Base-by-base conservation (phyloP, 2,797 vertebrate species). In the Poeciliopsis infans region DNA sequence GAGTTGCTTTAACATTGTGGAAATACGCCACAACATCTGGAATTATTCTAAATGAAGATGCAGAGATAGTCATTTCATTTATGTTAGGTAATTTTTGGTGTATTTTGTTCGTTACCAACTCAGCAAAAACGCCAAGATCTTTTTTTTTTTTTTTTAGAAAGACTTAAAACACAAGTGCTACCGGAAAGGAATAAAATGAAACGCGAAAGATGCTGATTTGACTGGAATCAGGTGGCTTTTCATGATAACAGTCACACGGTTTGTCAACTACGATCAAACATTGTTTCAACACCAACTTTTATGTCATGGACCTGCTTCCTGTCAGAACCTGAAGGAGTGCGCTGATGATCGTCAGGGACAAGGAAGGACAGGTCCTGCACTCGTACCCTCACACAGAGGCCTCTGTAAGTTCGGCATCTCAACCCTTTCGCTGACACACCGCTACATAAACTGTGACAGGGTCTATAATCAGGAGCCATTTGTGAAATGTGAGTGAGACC, bases 401-500 rank as follows among this genome's bases (percentile, higher is more conserved):
- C 69, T 68, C 75, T 33, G 11, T 55, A 46, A 70, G 15, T 73
- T 77, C 11, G 64, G 18, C 71, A 78, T 80, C 51, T 7, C 61
- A 53, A 83, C 77, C 74, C 71, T 85, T 85, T 77, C 53, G 31
- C 28, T 51, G 69, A 5, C 74, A 33, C 70, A n/a, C 74, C 2
- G 4, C 83, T 33, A 71, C 88, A 87, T 86, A 77, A 70, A 64
- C 82, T 84, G 45, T 89, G 90, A 94, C 85, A 68, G 74, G 82
- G 84, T 83, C 86, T 94, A 83, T 91, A 94, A 94, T 94, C 93
- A 90, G 74, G 51, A 81, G 72, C 77, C 84, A 78, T 83, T 83
- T 84, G 76, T 79, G 82, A 87, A 81, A 91, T 79, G 86, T 84
- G 86, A 87, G 55, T 81, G 86, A 82, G 90, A 91, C 86, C n/a